A percentile compares a stretch with the other conserved stretches of the same genome.
phyloP scores from a whole-genome alignment of 2,888 invertebrate species.

The Embidobia sp. region DNA sequence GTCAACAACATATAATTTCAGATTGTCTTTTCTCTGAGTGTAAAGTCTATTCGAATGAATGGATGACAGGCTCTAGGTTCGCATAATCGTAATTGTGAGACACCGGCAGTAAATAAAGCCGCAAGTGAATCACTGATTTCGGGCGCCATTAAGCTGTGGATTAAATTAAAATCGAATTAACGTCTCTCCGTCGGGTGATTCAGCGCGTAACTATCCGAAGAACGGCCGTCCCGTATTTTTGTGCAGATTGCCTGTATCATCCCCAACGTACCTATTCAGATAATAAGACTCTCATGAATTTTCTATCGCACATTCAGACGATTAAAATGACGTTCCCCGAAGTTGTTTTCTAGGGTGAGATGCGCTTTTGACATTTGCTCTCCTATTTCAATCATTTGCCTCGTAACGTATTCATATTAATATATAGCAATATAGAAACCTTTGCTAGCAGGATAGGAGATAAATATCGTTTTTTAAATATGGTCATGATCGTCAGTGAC shows the following conservation, averaged over 20 bases:
- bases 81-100: conserved; percentile 10
- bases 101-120: conserved; percentile 65
- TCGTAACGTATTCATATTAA: conserved; percentile 78
- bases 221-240: conserved; percentile 64
- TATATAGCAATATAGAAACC: no score
- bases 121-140: conserved; percentile 64
- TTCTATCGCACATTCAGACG: conserved; percentile 74
- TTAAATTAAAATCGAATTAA: conserved; percentile 80
- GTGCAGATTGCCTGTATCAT: conserved; percentile 55
- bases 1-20: no score
- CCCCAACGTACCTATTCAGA: conserved; percentile 46
- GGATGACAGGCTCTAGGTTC: conserved; percentile 2
- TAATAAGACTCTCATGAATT: conserved; percentile 75
- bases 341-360: conserved; percentile 63
- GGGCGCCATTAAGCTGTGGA: conserved; percentile 64
- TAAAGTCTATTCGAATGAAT: no score
- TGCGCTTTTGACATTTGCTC: conserved; percentile 71
- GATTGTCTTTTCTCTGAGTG: no score
- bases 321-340: conserved; percentile 67
- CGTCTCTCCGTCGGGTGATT: conserved; percentile 71
- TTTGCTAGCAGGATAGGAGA: no score
- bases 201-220: conserved; percentile 71
- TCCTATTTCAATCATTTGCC: conserved; percentile 30
- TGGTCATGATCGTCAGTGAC: no score
- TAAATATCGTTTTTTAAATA: no score